Percentiles rank a stretch among this genome's conserved stretches.
Conservation (phyloP, 2,888 invertebrate genomes). For the Marasmarcha lunaedactyla region DNA sequence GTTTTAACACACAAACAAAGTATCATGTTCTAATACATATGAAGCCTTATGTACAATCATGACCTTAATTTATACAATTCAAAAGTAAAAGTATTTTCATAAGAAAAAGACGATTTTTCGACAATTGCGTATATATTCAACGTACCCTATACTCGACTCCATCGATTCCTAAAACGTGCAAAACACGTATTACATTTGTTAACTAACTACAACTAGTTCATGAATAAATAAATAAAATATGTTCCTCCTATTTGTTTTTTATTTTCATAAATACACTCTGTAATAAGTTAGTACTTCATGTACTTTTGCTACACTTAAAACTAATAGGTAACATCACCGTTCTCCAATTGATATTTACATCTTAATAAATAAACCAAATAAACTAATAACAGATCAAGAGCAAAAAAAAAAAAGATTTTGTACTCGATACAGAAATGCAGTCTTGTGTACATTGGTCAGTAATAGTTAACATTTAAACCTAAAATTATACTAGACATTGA, state of each 20-base stretch:
- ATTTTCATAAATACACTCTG: background rate
- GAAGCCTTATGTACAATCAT: too few species aligned
- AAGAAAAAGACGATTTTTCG: too few species aligned
- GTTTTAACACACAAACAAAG: too few species aligned
- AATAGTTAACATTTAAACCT: constrained; percentile 14
- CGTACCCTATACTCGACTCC: too few species aligned
- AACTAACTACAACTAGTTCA: background rate
- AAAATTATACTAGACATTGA: too few species aligned
- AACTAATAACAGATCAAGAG: background rate
- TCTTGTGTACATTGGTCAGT: constrained; percentile 63
- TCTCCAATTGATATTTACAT: constrained; percentile 30
- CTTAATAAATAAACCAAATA: constrained; percentile 15
- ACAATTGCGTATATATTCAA: too few species aligned
- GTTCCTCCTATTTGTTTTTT: constrained; percentile 1
- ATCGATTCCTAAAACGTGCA: too few species aligned
- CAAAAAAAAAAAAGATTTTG: constrained; percentile 24
- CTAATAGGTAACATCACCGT: constrained; percentile 63
- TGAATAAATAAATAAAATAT: background rate
- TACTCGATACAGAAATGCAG: constrained; percentile 51
- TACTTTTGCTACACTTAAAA: constrained; percentile 17
- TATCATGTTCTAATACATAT: too few species aligned
- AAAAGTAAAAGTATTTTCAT: too few species aligned
- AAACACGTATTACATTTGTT: too few species aligned
- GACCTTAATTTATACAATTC: too few species aligned
- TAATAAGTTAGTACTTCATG: background rate